phyloP scores from a whole-genome alignment of 2,113 vertebrate genomes.

The Ceyx cyanopectus region DNA sequence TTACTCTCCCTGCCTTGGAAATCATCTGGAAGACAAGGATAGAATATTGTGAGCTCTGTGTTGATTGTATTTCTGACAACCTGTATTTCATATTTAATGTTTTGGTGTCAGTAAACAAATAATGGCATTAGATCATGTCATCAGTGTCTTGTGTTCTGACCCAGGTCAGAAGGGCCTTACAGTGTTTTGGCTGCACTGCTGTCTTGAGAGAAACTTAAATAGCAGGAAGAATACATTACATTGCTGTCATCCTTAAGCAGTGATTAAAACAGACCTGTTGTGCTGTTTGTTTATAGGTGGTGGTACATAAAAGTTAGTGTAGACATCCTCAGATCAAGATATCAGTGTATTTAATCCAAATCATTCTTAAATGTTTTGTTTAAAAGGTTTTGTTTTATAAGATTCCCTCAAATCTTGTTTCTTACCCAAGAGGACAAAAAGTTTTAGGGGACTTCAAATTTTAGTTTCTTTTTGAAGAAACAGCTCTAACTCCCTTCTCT shows the following conservation, averaged over 20 bases:
- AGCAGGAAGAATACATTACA: background rate
- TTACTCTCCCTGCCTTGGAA: constrained; percentile 93
- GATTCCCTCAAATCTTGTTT: background rate
- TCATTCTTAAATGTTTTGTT: background rate
- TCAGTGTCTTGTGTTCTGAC: background rate
- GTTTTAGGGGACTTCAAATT: background rate
- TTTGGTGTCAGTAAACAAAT: background rate
- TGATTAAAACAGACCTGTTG: background rate
- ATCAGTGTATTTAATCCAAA: background rate
- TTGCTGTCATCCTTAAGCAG: background rate
- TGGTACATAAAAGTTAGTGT: background rate
- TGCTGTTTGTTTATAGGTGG: background rate
- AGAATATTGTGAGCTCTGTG: background rate
- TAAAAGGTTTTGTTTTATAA: background rate
- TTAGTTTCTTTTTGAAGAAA: background rate
- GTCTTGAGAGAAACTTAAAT: background rate
- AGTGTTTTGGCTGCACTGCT: background rate
- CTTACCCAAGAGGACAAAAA: background rate
- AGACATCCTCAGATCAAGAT: background rate
- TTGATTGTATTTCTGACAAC: constrained; percentile 7
- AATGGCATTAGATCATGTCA: background rate
- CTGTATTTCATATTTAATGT: background rate
- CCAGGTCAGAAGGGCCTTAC: background rate
- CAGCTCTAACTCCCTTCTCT: background rate
- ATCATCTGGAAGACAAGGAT: constrained; percentile 59